phyloP scores from a whole-genome alignment of 2,113 vertebrate species.

The Argyrosomus japonicus region DNA sequence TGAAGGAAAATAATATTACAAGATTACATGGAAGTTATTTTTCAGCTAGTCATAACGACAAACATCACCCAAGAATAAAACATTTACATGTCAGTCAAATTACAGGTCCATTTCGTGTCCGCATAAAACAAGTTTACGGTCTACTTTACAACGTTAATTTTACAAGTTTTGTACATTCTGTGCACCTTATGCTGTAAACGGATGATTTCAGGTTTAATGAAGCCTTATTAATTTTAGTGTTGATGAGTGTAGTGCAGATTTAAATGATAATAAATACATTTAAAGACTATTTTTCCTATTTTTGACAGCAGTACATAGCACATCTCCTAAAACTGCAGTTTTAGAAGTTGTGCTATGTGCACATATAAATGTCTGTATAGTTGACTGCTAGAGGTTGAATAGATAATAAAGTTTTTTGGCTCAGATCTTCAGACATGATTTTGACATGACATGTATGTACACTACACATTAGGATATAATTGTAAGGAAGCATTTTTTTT shows the following conservation, averaged over 20 bases:
- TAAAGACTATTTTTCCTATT: too few species aligned
- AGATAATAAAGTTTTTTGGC: too few species aligned
- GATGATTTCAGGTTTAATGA: neutral
- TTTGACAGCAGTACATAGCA: neutral
- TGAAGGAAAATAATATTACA: neutral
- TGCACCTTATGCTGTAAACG: neutral
- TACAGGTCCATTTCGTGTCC: neutral
- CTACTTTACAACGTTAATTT: neutral
- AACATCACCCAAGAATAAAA: too few species aligned
- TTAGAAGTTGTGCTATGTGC: neutral
- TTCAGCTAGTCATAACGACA: too few species aligned
- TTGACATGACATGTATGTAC: too few species aligned
- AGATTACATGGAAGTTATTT: neutral
- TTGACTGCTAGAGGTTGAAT: too few species aligned
- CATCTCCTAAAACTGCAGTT: too few species aligned
- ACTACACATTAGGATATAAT: too few species aligned
- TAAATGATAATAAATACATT: neutral
- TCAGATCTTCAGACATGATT: too few species aligned
- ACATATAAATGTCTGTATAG: too few species aligned
- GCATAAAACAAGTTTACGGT: too few species aligned
- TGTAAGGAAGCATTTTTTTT: too few species aligned
- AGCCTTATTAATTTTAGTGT: neutral
- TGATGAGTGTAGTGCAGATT: neutral
- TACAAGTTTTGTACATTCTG: neutral
- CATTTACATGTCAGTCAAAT: neutral